Conservation (phyloP, 2,113 vertebrate genomes). For the Motacilla alba region DNA sequence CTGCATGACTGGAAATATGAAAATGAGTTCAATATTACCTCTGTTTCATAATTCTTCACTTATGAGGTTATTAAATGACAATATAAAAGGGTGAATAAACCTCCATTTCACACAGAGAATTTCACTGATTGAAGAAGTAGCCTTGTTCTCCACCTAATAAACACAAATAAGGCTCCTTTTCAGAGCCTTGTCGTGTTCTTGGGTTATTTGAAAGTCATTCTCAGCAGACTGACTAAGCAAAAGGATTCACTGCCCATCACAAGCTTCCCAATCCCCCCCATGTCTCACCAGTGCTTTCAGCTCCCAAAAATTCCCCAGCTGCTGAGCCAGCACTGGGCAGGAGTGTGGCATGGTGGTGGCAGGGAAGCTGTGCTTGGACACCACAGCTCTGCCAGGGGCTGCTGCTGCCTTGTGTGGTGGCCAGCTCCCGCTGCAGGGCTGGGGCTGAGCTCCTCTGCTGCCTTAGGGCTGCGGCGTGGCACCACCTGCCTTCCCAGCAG, state of each 20-base stretch:
- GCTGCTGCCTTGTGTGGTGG: background rate
- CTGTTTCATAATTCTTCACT: conserved; percentile 22
- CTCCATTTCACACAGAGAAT: background rate
- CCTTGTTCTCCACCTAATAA: background rate
- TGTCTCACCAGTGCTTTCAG: background rate
- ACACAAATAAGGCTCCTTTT: background rate
- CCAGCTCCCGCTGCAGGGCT: background rate
- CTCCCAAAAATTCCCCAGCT: background rate
- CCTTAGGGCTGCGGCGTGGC: accelerated
- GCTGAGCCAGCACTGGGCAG: background rate
- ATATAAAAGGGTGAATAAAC: background rate
- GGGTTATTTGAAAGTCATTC: conserved; percentile 9
- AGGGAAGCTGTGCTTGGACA: background rate
- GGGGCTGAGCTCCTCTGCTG: background rate
- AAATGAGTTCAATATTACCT: background rate
- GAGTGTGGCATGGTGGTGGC: background rate
- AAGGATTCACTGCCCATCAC: background rate
- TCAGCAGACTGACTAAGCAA: background rate
- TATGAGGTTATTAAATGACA: background rate
- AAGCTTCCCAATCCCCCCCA: background rate
- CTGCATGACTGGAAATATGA: conserved; percentile 10
- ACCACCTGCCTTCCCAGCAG: background rate
- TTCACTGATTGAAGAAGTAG: background rate
- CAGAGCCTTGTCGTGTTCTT: background rate
- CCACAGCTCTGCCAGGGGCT: background rate